Base-by-base conservation (phyloP, 2,888 invertebrate species). In the Masnerella sp. region DNA sequence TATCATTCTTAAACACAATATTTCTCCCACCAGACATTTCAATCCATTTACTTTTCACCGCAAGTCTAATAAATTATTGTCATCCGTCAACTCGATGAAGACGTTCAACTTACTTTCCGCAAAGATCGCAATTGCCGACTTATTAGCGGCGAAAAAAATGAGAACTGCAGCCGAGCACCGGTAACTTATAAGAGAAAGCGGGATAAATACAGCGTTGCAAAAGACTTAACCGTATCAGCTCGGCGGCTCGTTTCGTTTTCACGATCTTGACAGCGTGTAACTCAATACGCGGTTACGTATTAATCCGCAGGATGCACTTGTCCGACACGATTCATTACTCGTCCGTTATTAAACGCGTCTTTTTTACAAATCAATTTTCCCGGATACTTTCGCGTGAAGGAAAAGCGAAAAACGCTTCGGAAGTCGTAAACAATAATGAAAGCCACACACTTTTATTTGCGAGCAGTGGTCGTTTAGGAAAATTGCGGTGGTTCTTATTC, bases 311-410 rank as follows among this genome's bases (percentile, higher is more conserved):
- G 5, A 14, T 42, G 15, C 34, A 51, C 43, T 62, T 43, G 38
- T 62, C 34, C 47, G 30, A 61, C 59, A 15, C 38, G 49, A 47
- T 61, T 61, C 38, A 61, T 61, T 61, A 59, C 59, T 59, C 12
- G 36, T 12, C 36, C 28, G 38, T 36, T 45, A 59, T 59, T 59
- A 59, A 45, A 45, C 45, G 45, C 17, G 38, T 28, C n/a, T 59
- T 59, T 43, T 38, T 28, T 45, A 47, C 18, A 47, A 38, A 18
- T 59, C 47, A 59, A 47, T 59, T 42, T 40, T 22, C 32, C 11
- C 36, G 20, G 17, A 14, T 22, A 34, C 28, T 15, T 28, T 28
- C 28, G 28, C 28, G 28, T 9, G 8, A 28, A 28, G 28, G n/a
- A 28, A 28, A 28, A 28, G 7, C 7, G n/a, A 28, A 28, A 9